A percentile compares a stretch with the other conserved stretches of the same genome.
These are phyloP conservation scores for Pogonocichla stellata DNA, from an alignment of 2,113 vertebrate genomes.

Conservation along the genomic window DNA sequence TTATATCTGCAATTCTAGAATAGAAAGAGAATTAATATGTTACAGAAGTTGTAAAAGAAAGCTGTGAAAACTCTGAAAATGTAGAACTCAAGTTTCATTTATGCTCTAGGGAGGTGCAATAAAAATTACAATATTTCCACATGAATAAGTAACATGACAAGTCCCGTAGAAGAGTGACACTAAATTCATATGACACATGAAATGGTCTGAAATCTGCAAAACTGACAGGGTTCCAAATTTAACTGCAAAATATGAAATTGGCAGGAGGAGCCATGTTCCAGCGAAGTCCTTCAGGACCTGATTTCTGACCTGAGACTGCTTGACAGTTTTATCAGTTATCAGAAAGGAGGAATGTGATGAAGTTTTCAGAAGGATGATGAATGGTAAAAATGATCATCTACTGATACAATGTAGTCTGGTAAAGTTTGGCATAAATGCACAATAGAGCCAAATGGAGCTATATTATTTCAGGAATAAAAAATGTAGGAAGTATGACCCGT, in stretches of 20 bases:
- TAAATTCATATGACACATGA: background rate
- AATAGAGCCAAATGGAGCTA: background rate
- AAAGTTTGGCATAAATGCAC: background rate
- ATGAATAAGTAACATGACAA: background rate
- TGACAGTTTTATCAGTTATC: background rate
- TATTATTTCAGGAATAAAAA: rapidly evolving
- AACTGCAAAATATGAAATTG: background rate
- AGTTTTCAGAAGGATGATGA: background rate
- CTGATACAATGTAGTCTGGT: background rate
- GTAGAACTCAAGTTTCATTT: background rate
- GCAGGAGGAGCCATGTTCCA: background rate
- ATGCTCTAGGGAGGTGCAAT: background rate
- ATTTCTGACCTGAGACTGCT: background rate
- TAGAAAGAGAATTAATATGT: background rate
- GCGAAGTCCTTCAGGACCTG: background rate
- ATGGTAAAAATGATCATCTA: background rate
- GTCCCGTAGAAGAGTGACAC: background rate
- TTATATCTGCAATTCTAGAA: background rate
- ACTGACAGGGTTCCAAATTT: background rate
- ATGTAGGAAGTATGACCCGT: background rate
- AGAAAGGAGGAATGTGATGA: background rate
- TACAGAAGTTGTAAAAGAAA: background rate
- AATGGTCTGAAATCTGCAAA: background rate
- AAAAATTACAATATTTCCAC: background rate
- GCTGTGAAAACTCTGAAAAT: background rate